phyloP scores from a whole-genome alignment of 1,140 invertebrate species.

The Archegozetes longisetosus region DNA sequence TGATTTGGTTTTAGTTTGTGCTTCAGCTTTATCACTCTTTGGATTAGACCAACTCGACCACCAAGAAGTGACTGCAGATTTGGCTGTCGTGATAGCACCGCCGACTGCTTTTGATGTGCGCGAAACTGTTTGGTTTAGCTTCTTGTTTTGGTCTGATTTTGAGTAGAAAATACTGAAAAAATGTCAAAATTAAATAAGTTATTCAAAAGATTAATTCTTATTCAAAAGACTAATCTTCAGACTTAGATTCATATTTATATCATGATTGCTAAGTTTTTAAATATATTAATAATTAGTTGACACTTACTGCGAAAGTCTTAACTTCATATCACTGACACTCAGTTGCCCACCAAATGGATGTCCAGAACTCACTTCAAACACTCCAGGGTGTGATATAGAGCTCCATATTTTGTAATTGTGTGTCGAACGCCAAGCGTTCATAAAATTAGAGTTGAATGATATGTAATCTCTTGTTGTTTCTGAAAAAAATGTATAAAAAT shows the following conservation, averaged over 20 bases:
- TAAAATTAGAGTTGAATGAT: conserved; percentile 71
- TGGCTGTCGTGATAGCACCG: neutral
- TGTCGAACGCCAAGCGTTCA: conserved; percentile 66
- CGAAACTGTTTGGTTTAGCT: neutral
- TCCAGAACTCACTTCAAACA: conserved; percentile 24
- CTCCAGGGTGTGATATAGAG: conserved; percentile 37
- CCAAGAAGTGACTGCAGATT: neutral
- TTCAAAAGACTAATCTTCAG: no score
- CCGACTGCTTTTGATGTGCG: neutral
- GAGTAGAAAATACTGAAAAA: neutral
- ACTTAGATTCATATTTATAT: no score
- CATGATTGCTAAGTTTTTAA: no score
- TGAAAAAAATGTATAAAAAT: conserved; percentile 25
- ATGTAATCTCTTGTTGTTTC: conserved; percentile 59
- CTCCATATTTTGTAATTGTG: conserved; percentile 77
- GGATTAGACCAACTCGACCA: neutral
- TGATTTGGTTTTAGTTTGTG: neutral
- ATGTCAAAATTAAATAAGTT: no score
- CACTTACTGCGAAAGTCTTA: neutral
- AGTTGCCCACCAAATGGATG: neutral
- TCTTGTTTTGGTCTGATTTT: neutral
- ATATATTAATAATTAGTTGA: neutral
- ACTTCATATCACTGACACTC: neutral
- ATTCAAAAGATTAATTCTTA: no score
- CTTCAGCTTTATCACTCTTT: neutral